Evolutionary conservation across 2,888 invertebrate species (phyloP).

Genomic region (Drosophila percnosoma): DNA sequence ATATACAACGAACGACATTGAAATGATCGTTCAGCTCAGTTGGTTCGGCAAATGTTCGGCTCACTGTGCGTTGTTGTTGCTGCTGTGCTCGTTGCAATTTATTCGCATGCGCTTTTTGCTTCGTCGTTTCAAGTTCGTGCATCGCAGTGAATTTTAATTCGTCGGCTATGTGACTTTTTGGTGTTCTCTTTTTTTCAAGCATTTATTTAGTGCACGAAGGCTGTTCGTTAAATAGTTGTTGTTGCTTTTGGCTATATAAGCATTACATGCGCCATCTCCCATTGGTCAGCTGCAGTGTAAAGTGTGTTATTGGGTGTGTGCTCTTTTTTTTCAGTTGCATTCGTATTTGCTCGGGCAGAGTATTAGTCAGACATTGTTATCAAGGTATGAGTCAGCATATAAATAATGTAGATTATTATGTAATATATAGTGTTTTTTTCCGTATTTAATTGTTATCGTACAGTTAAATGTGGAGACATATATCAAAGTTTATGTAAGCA

Average conservation of each 20-base stretch:
- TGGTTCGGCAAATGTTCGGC: conserved; percentile 28
- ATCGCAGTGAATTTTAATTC: conserved; percentile 66
- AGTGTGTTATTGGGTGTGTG: background rate
- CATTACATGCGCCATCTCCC: conserved; percentile 20
- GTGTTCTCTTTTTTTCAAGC: conserved; percentile 4
- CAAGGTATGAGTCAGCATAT: background rate
- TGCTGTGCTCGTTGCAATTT: conserved; percentile 56
- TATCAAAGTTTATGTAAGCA: background rate
- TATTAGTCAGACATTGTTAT: background rate
- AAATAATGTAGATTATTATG: background rate
- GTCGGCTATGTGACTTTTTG: conserved; percentile 38
- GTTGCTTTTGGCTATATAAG: conserved; percentile 1
- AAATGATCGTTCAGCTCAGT: conserved; percentile 27
- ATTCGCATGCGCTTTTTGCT: conserved; percentile 67
- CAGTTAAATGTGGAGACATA: background rate
- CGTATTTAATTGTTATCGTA: background rate
- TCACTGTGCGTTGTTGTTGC: conserved; percentile 21
- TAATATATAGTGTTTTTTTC: background rate
- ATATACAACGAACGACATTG: conserved; percentile 9
- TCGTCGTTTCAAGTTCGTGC: conserved; percentile 59
- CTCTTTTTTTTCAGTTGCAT: background rate
- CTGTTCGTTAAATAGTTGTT: conserved; percentile 24
- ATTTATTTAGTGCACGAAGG: conserved; percentile 53
- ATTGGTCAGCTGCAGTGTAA: conserved; percentile 39
- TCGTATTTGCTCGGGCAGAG: background rate